Evolutionary conservation across 23 tunicate genomes (phyloP), one percentile per base, ranked within the genome.

Genomic region (Corella eumyota): DNA sequence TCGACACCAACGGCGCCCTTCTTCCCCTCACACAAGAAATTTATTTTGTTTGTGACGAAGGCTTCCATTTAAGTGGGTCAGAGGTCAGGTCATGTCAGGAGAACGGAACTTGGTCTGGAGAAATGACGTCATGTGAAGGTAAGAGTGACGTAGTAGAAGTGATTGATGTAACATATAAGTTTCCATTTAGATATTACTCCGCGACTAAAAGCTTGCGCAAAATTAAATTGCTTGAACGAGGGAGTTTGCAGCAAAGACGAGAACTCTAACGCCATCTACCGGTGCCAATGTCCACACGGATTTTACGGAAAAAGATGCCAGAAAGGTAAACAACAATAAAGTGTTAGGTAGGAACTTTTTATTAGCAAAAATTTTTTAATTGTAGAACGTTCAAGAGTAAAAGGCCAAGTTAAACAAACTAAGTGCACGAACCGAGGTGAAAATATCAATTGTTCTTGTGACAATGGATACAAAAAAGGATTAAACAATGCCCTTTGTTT

Each of bases 1-100:
- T 23, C 19, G 80, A 74, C 80, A 35, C 61, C 2, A 64, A 30
- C 38, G 80, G 80, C 40, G 56, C 56, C 29, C 30, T 50, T 20
- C 36, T 60, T 4, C 61, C 56, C 1, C 1, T 50, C 2, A 40
- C 30, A 2, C 52, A 38, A 11, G 57, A 50, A 17, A 23, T 74
- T 1, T 74, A 64, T 32, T 74, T 74, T 64, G 80, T 74, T 4
- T 74, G 80, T 36, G 64, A 64, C 45, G 80, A 74, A 25, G 80
- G 80, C 28, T 74, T 37, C 32, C 80, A 64, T 38, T 30, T 74
- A 56, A 7, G 26, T 36, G 80, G 80, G 6, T 55, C 71, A 1
- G 71, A 64, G 55, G 26, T 24, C 4, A 32, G 71, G n/a, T 64
- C 32, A 9, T 74, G 80, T 32, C 30, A 9, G 65, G 9, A 26